Percentiles rank a stretch among this genome's conserved stretches.
Conservation (phyloP, 2,113 vertebrate species). For the Amia ocellicauda region DNA sequence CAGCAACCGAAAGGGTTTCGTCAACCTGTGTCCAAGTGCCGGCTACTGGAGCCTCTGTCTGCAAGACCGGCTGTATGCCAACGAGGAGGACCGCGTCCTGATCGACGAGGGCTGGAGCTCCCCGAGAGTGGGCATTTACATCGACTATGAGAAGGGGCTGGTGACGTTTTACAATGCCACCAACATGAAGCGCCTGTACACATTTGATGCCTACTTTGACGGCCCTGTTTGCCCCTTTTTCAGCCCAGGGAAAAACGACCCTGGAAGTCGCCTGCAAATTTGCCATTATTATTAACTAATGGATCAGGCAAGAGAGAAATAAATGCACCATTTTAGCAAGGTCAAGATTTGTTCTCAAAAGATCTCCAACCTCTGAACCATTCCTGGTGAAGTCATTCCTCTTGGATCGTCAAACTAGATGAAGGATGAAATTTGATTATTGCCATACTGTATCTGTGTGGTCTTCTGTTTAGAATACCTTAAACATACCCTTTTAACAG, state of each 20-base stretch:
- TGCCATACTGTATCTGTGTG: too few relatives aligned
- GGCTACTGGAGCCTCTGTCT: slow-evolving; percentile 72
- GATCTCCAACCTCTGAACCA: too few relatives aligned
- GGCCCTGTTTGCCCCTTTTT: slow-evolving; percentile 68
- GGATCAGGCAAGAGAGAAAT: too few relatives aligned
- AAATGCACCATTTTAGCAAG: too few relatives aligned
- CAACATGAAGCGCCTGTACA: slow-evolving; percentile 66
- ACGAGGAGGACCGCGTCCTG: slow-evolving; percentile 60
- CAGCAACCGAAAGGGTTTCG: slow-evolving; percentile 72
- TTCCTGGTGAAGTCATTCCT: too few relatives aligned
- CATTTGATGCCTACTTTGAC: slow-evolving; percentile 63
- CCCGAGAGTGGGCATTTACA: slow-evolving; percentile 64
- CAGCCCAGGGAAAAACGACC: slow-evolving; percentile 71
- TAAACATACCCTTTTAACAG: too few relatives aligned
- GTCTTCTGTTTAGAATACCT: too few relatives aligned
- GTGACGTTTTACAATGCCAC: slow-evolving; percentile 71
- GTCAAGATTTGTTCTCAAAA: too few relatives aligned
- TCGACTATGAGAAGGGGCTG: slow-evolving; percentile 67
- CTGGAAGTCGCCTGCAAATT: slow-evolving; percentile 64
- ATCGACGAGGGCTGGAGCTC: slow-evolving; percentile 70
- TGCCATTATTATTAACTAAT: slow-evolving; percentile 75
- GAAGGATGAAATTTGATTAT: too few relatives aligned
- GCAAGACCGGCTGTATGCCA: slow-evolving; percentile 69
- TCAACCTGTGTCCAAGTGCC: slow-evolving; percentile 58
- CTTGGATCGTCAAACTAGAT: too few relatives aligned